Evolutionary conservation across 1,140 invertebrate genomes (phyloP).

Genomic region (Drosophila tristis): DNA sequence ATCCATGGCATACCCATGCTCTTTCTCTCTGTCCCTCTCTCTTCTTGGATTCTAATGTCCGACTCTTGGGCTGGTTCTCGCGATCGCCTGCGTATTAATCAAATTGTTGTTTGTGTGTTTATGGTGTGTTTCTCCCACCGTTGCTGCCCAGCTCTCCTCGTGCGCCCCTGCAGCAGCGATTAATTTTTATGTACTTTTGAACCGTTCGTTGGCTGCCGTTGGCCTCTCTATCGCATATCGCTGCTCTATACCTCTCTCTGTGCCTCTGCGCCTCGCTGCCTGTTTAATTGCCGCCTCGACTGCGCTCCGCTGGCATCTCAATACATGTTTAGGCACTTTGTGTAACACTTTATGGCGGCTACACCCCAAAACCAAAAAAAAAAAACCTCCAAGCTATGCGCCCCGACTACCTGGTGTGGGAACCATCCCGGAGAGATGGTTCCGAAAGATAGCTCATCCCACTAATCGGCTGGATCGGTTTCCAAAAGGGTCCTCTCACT

Average conservation of each 20-base stretch:
- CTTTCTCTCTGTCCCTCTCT: constrained; percentile 7
- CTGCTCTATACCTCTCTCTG: too few relatives aligned
- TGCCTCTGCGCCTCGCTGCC: constrained; percentile 40
- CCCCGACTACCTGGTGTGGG: constrained; percentile 59
- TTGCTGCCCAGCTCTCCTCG: background rate
- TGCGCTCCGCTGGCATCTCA: constrained; percentile 64
- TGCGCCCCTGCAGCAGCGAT: constrained; percentile 50
- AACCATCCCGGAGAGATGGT: constrained; percentile 45
- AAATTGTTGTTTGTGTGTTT: constrained; percentile 68
- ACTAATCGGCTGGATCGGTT: constrained; percentile 36
- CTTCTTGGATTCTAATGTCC: constrained; percentile 27
- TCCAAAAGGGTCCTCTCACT: constrained; percentile 15
- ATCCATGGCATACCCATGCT: too few relatives aligned
- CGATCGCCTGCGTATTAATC: constrained; percentile 68
- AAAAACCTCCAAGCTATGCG: constrained; percentile 2
- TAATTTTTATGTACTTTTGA: constrained; percentile 73
- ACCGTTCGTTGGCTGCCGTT: constrained; percentile 44
- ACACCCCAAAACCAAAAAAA: constrained; percentile 46
- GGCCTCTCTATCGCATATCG: constrained; percentile 2
- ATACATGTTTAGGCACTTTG: constrained; percentile 81
- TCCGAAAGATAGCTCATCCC: constrained; percentile 38
- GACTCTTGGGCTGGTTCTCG: constrained; percentile 32
- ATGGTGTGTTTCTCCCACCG: constrained; percentile 9
- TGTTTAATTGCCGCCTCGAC: constrained; percentile 65
- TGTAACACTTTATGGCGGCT: constrained; percentile 78